phyloP scores from a whole-genome alignment of 2,888 invertebrate genomes.

The Netelia melanura region DNA sequence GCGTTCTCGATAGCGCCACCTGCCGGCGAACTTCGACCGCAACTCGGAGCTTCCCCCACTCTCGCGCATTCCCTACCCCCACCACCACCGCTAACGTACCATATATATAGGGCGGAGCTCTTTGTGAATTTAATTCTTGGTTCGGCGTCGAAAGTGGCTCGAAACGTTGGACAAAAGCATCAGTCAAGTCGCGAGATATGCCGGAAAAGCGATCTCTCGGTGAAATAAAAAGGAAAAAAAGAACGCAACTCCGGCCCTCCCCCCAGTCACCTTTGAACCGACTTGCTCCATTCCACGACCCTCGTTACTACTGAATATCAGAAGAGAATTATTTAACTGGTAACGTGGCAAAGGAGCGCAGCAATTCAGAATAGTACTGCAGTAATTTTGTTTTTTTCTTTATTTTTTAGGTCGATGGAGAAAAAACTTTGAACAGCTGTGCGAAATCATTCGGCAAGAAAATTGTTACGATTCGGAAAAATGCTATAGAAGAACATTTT shows the following conservation, averaged over 20 bases:
- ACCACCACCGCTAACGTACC: background rate
- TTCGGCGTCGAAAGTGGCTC: slow-evolving; percentile 26
- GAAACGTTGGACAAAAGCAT: slow-evolving; percentile 10
- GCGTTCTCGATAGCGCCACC: background rate
- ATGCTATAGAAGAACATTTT: too few species aligned
- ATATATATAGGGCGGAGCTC: background rate
- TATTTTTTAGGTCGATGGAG: too few species aligned
- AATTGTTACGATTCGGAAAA: too few species aligned
- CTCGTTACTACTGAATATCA: slow-evolving; percentile 1
- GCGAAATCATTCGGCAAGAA: too few species aligned
- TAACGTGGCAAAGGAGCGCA: background rate
- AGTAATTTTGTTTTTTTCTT: too few species aligned
- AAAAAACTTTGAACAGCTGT: too few species aligned
- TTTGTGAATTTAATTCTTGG: slow-evolving; percentile 49
- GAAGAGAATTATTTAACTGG: background rate
- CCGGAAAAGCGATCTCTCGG: slow-evolving; percentile 2
- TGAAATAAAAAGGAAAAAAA: background rate
- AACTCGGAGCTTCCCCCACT: background rate
- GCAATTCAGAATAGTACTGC: too few species aligned
- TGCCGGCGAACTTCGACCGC: background rate
- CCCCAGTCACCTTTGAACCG: background rate
- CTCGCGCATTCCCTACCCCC: background rate
- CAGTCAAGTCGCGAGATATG: slow-evolving; percentile 9
- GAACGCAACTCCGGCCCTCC: background rate
- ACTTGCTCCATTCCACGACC: background rate